A percentile compares a stretch with the other conserved stretches of the same genome.
phyloP scores from a whole-genome alignment of 1,140 invertebrate species.

The Chelonus insularis region DNA sequence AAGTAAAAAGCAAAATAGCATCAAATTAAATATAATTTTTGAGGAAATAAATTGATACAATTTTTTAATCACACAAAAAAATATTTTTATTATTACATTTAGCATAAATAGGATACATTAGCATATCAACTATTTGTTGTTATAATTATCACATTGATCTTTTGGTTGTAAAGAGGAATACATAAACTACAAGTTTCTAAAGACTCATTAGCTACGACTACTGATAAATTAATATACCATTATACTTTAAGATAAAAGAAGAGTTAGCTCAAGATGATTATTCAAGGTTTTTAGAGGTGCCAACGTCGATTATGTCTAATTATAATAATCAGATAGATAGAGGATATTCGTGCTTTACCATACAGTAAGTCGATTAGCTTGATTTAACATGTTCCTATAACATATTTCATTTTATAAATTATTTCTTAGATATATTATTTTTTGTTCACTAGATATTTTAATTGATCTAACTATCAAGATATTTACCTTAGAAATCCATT shows the following conservation, averaged over 20 bases:
- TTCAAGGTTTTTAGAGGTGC: too few species aligned
- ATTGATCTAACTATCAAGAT: neutral
- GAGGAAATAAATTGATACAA: neutral
- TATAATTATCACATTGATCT: too few species aligned
- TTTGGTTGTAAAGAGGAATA: too few species aligned
- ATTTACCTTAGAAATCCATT: conserved; percentile 35
- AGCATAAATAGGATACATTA: neutral
- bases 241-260: too few species aligned
- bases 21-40: neutral
- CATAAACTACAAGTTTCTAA: too few species aligned
- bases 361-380: neutral
- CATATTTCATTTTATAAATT: neutral
- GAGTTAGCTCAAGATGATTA: too few species aligned
- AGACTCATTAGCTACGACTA: too few species aligned
- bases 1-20: too few species aligned
- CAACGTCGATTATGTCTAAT: too few species aligned
- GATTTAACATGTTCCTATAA: neutral
- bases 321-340: too few species aligned
- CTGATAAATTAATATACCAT: too few species aligned
- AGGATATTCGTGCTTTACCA: neutral
- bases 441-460: neutral
- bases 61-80: neutral
- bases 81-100: neutral
- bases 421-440: neutral
- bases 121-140: too few species aligned